A percentile compares a stretch with the other conserved stretches of the same genome.
Conservation (phyloP, 1,140 invertebrate genomes). For the Saccostrea glomerata region DNA sequence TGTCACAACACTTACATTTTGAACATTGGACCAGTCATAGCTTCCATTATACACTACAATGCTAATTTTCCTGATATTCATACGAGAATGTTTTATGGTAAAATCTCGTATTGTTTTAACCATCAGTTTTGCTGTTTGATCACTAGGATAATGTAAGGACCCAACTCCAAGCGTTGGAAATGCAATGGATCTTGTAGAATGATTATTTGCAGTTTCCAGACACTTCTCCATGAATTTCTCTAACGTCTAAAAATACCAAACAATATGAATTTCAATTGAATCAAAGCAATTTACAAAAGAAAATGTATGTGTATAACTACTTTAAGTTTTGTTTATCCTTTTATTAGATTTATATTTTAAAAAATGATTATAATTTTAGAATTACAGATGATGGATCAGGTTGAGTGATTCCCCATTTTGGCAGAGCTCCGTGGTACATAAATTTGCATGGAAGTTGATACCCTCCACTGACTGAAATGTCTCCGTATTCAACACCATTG, state of each 20-base stretch:
- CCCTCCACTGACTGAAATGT: conserved; percentile 46
- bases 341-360: no score
- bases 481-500: conserved; percentile 47
- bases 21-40: neutral
- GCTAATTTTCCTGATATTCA: neutral
- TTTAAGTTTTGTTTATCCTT: no score
- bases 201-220: neutral
- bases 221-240: neutral
- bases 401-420: conserved; percentile 31
- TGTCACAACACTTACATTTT: neutral
- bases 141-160: neutral
- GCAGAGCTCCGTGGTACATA: conserved; percentile 50
- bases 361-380: neutral
- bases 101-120: neutral
- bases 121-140: conserved; percentile 9
- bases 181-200: neutral
- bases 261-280: neutral
- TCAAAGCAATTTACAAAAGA: neutral
- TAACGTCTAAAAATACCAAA: neutral
- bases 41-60: neutral
- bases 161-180: conserved; percentile 25
- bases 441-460: neutral
- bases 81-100: neutral
- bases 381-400: neutral
- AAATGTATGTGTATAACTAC: no score